Evolutionary conservation across 2,797 vertebrate genomes (phyloP).

Genomic region (Sciurus carolinensis): DNA sequence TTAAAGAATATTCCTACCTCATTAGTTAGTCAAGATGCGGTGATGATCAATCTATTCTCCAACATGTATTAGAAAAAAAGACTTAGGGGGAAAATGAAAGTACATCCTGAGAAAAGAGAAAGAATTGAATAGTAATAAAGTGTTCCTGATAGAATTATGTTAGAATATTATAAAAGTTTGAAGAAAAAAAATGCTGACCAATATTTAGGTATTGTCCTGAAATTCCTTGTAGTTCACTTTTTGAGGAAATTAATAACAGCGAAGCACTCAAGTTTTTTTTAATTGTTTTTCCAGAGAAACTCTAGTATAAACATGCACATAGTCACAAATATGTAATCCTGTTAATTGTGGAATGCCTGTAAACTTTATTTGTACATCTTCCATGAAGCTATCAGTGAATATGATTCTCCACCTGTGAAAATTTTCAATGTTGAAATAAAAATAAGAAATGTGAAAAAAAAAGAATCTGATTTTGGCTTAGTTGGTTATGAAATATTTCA

Average conservation of each 20-base stretch:
- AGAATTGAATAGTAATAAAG: conserved; percentile 12
- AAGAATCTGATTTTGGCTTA: not conserved
- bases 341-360: conserved; percentile 85
- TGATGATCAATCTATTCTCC: not conserved
- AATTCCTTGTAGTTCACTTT: conserved; percentile 71
- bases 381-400: conserved; percentile 79
- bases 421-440: conserved; percentile 89
- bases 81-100: not conserved
- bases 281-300: conserved; percentile 72
- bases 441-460: conserved; percentile 71
- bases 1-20: conserved; percentile 69
- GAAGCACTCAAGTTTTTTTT: conserved; percentile 55
- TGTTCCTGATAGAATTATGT: conserved; percentile 37
- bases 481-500: not conserved
- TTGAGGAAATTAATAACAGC: conserved; percentile 82
- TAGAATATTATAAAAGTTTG: conserved; percentile 41
- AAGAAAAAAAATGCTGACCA: not conserved
- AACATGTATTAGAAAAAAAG: conserved; percentile 37
- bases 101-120: conserved; percentile 42
- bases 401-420: conserved; percentile 85
- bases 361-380: conserved; percentile 83
- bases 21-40: conserved; percentile 69
- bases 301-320: conserved; percentile 76
- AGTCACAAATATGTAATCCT: conserved; percentile 82
- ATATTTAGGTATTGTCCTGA: conserved; percentile 58